Base-by-base conservation (phyloP, 2,888 invertebrate species). In the Rotaria magnacalcarata region DNA sequence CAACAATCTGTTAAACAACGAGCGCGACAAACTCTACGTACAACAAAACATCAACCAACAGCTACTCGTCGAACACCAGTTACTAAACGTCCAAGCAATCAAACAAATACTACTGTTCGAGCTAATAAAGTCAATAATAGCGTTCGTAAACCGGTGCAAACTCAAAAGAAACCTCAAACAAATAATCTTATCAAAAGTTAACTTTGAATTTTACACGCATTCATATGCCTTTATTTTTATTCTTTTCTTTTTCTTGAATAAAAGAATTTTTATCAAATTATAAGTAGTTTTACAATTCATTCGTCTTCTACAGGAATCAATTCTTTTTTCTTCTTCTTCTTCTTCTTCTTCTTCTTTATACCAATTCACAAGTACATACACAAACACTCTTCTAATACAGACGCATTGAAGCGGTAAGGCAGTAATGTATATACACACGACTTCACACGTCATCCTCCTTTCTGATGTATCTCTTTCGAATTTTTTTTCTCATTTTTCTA, bases 101-200 rank as follows among this genome's bases (percentile, higher is more conserved):
- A 67, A 67, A 2, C 34, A 67, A 19, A 5, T 7, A 14, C 16
- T 67, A 67, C 67, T 27, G 67, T 34, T 16, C 67, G 67, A 34
- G 67, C 4, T 27, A 67, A 67, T 34, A 67, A n/a, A 10, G 27
- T 27, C 14, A 67, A 67, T 27, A 67, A 4, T 19, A 6, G 67
- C 19, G 67, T 67, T 67, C 67, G 67, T 41, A 67, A 67, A 67
- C 67, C 67, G 67, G 67, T 41, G 67, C 27, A 67, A 67, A 34
- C 34, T 7, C 16, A 14, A 27, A 67, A 67, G 34, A 67, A 67
- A 41, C 67, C 34, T 8, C 67, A 67, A 67, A 67, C 67, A 67
- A 67, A 34, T 19, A 67, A 41, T 67, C 67, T 34, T 67, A 19
- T 7, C 34, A 41, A 67, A 67, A 67, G 67, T 67, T 67, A 67